These are phyloP conservation scores for Drosophila diplacantha DNA, from an alignment of 2,888 invertebrate species.

Conservation along the genomic window DNA sequence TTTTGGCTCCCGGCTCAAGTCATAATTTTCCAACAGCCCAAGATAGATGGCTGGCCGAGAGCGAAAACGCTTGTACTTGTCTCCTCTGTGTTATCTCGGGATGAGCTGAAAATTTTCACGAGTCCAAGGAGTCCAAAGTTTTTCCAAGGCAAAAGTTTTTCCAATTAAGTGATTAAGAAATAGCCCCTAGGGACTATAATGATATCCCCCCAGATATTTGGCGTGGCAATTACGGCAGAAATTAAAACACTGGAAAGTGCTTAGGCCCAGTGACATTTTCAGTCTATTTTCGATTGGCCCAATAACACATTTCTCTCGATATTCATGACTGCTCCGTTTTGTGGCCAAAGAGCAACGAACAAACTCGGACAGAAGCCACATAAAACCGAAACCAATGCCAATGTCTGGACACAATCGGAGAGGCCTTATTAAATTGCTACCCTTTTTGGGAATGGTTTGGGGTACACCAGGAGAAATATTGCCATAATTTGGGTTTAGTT, in stretches of 20 bases:
- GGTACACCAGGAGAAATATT: constrained; percentile 3
- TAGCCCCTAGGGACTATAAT: constrained; percentile 6
- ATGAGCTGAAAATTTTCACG: constrained; percentile 27
- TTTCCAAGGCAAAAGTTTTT: constrained; percentile 23
- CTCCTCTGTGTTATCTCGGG: constrained; percentile 25
- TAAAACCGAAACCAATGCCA: constrained; percentile 20
- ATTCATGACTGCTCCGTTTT: constrained; percentile 33
- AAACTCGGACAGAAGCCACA: constrained; percentile 5
- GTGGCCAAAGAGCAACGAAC: constrained; percentile 29
- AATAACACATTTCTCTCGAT: constrained; percentile 12
- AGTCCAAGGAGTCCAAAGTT: constrained; percentile 16
- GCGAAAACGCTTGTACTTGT: constrained; percentile 21
- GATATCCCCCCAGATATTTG: constrained; percentile 3
- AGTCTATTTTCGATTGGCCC: constrained; percentile 23
- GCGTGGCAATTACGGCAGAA: constrained; percentile 23
- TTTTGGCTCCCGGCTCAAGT: constrained; percentile 30
- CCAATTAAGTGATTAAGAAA: constrained; percentile 33
- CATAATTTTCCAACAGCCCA: constrained; percentile 27
- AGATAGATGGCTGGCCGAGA: constrained; percentile 28
- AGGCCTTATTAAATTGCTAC: constrained; percentile 9
- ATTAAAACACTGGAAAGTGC: constrained; percentile 15
- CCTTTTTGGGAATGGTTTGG: neutral
- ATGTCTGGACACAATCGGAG: constrained; percentile 18
- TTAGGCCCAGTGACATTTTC: constrained; percentile 6
- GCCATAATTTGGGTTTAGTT: neutral